These are phyloP conservation scores for Musca vetustissima DNA, from an alignment of 1,140 invertebrate genomes.

Conservation along the genomic window DNA sequence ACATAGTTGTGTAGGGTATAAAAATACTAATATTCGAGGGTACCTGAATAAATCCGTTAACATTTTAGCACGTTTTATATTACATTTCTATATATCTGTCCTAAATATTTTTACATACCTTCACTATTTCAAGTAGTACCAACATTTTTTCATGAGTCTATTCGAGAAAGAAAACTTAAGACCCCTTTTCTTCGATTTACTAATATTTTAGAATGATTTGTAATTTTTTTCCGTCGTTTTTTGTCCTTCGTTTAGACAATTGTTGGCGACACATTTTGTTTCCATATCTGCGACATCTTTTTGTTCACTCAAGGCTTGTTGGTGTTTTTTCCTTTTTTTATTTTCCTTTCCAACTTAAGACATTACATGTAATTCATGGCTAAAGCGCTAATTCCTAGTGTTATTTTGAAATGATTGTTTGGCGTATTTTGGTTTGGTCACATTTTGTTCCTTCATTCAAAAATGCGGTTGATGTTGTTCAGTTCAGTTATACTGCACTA, in stretches of 20 bases:
- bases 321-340: background rate
- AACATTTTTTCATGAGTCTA: too few relatives aligned
- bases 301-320: constrained; percentile 1
- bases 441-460: background rate
- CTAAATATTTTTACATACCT: too few relatives aligned
- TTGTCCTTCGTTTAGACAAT: constrained; percentile 1
- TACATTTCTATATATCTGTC: too few relatives aligned
- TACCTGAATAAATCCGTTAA: too few relatives aligned
- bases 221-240: constrained; percentile 6
- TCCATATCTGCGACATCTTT: constrained; percentile 13
- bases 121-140: too few relatives aligned
- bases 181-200: background rate
- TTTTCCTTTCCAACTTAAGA: constrained; percentile 12
- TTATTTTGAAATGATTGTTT: constrained; percentile 2
- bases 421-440: background rate
- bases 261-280: constrained; percentile 20
- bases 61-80: too few relatives aligned
- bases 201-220: constrained; percentile 1
- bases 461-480: background rate
- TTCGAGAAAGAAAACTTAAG: too few relatives aligned
- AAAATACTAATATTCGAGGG: too few relatives aligned
- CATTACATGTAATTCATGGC: constrained; percentile 18
- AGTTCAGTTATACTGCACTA: background rate
- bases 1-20: too few relatives aligned
- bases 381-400: constrained; percentile 20